These are phyloP conservation scores for Ceyx melanurus DNA, from an alignment of 2,113 vertebrate species.

Conservation along the genomic window DNA sequence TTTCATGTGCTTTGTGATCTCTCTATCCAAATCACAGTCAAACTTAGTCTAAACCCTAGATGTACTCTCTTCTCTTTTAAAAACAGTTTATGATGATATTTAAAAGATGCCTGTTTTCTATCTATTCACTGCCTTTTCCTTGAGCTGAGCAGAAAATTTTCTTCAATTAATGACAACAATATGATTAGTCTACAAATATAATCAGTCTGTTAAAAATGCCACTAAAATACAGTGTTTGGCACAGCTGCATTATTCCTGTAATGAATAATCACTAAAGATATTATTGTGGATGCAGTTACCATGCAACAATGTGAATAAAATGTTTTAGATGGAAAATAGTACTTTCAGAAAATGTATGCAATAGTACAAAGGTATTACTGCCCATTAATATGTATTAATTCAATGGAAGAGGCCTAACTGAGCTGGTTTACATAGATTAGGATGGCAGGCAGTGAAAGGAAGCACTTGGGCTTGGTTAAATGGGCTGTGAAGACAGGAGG, in stretches of 20 bases:
- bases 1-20: background rate
- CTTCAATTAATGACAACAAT: conserved; percentile 36
- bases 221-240: conserved; percentile 49
- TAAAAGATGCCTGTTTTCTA: background rate
- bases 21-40: background rate
- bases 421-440: conserved; percentile 62
- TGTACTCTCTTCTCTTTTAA: background rate
- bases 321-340: conserved; percentile 69
- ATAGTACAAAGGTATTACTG: conserved; percentile 69
- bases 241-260: conserved; percentile 53
- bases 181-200: conserved; percentile 20
- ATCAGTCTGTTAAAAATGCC: conserved; percentile 12
- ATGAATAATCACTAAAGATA: conserved; percentile 71
- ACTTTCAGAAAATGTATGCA: conserved; percentile 70
- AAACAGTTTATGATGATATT: background rate
- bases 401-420: conserved; percentile 63
- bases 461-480: conserved; percentile 64
- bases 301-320: conserved; percentile 68
- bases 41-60: background rate
- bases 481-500: conserved; percentile 40
- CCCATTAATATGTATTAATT: conserved; percentile 75
- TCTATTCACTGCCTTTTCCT: background rate
- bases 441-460: conserved; percentile 62
- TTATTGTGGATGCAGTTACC: conserved; percentile 68
- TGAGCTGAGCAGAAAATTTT: background rate